Evolutionary conservation across 2,888 invertebrate species (phyloP), one percentile per base, ranked within the genome.

Genomic region (Nebria brevicollis): DNA sequence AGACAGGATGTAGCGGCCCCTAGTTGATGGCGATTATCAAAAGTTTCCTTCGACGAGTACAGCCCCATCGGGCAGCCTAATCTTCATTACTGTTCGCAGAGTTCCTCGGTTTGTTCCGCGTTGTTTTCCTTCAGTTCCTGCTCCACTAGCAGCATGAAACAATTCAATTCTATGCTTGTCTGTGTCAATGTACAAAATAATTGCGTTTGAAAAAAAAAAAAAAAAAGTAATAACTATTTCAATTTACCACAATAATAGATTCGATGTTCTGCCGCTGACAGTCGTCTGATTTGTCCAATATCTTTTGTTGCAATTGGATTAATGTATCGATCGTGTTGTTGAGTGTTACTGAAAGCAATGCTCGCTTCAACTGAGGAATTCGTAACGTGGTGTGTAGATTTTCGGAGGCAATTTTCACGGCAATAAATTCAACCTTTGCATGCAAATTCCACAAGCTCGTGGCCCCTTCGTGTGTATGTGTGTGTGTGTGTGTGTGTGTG

Each of bases 51-150:
- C 83, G 82, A 85, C 54, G 74, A 72, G 82, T 83, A 84, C 83
- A 84, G 83, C 84, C 85, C 85, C 85, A 72, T 81, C 83, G 83
- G 84, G 84, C 84, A 84, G 85, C 74, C 85, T 86, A 86, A 86
- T 86, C 85, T 85, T 85, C 85, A 85, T 86, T 85, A 86, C 82
- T 83, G 83, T 82, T 76, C 41, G 75, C 65, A 34, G 34, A 4
- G 34, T 34, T 34, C 34, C 34, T 34, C 34, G 34, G 5, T 34
- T 34, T 34, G 34, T 34, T 54, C 54, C 54, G 54, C 13, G 54
- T 54, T 54, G 54, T 54, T 3, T 11, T 54, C 54, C 54, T 13
- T 54, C 13, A 13, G 54, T 54, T 54, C 13, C 54, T 54, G 54
- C 8, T 54, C 7, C 54, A 34, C 1, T 34, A 4, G 1, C 5